These are phyloP conservation scores for Parelbella ahira DNA, from an alignment of 2,888 invertebrate genomes.

Conservation along the genomic window DNA sequence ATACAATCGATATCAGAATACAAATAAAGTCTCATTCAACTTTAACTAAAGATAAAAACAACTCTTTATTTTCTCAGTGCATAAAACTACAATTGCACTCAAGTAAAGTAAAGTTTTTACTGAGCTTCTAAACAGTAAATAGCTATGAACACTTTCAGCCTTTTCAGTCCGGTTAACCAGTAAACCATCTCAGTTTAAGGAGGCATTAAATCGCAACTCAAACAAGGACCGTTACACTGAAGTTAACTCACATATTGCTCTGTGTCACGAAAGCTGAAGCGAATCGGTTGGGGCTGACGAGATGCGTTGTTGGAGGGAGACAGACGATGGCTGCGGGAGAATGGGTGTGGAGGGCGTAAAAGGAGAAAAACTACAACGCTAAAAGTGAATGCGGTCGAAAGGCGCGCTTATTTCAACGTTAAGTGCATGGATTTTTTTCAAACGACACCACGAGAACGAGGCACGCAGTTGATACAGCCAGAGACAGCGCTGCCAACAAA, in stretches of 20 bases:
- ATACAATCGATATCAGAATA: too few species aligned
- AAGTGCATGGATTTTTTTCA: slow-evolving; percentile 80
- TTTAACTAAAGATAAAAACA: slow-evolving; percentile 1
- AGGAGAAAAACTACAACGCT: slow-evolving; percentile 80
- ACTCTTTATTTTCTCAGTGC: slow-evolving; percentile 5
- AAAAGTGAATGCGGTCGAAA: slow-evolving; percentile 81
- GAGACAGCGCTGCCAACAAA: slow-evolving; percentile 22
- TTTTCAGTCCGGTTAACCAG: slow-evolving; percentile 76
- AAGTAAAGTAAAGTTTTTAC: slow-evolving; percentile 73
- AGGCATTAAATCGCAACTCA: slow-evolving; percentile 81
- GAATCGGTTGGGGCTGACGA: slow-evolving; percentile 61
- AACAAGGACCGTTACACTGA: slow-evolving; percentile 79
- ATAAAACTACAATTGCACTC: slow-evolving; percentile 31
- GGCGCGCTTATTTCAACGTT: slow-evolving; percentile 76
- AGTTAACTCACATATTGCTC: slow-evolving; percentile 81
- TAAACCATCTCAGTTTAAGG: slow-evolving; percentile 80
- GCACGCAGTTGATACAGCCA: slow-evolving; percentile 19
- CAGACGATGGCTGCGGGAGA: slow-evolving; percentile 61
- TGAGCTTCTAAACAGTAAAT: slow-evolving; percentile 71
- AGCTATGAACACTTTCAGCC: slow-evolving; percentile 71
- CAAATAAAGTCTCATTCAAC: background rate
- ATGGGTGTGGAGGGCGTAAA: slow-evolving; percentile 75
- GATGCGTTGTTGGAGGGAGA: slow-evolving; percentile 61
- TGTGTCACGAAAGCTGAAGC: slow-evolving; percentile 78
- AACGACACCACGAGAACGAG: slow-evolving; percentile 64